Evolutionary conservation across 2,888 invertebrate genomes (phyloP), one percentile per base, ranked within the genome.

Genomic region (Agonum fuliginosum): DNA sequence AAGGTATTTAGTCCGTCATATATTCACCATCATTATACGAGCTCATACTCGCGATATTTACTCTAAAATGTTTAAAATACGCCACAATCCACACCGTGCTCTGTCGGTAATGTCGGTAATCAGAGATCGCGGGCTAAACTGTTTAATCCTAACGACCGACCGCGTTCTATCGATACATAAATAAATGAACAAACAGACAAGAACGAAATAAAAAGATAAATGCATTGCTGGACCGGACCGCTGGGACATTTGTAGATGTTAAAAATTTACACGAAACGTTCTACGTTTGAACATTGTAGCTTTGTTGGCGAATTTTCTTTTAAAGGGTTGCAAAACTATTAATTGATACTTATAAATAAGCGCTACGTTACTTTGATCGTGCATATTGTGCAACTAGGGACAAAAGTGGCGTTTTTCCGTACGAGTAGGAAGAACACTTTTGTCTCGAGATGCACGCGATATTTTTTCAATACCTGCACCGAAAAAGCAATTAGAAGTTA

Each of bases 1-100:
- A n/a, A n/a, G 24, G 54, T 24, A 22, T 54, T 54, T 24, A 12
- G n/a, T 22, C 4, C 10, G 12, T 10, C 54, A 54, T 54, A 54
- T 24, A 12, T 54, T 48, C 24, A 3, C 54, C 12, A 2, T 12
- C 24, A 22, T 54, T 12, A 22, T 24, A n/a, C 12, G 20, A 22
- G 24, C n/a, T 24, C 24, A 54, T 24, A 54, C 54, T 12, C 37
- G n/a, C 8, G 22, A 54, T 8, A 54, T 54, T 24, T 24, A 54
- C 54, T 54, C 54, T 54, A 54, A 54, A 54, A 54, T 54, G 54
- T 22, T 54, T 54, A 54, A 54, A 54, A 54, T 54, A 54, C 54
- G 12, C 54, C 20, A 20, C 54, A 48, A 48, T 8, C 20, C 20
- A 20, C 19, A 20, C 5, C 1, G n/a, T n/a, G n/a, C n/a, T n/a